Base-by-base conservation (phyloP, 2,797 vertebrate species). In the Scyliorhinus canicula region DNA sequence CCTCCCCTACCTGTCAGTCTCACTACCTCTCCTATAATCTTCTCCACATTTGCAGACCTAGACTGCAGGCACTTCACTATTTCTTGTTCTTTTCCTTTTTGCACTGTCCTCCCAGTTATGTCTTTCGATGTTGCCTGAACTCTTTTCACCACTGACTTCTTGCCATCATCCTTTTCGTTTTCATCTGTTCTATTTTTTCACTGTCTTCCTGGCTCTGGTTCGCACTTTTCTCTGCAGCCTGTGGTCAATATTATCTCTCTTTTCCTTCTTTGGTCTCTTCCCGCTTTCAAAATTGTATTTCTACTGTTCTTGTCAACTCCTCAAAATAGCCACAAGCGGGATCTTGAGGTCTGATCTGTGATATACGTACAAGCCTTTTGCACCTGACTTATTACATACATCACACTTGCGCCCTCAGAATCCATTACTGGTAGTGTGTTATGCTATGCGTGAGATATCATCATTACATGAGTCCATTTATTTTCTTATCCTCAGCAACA, bases 401-500 rank as follows among this genome's bases (percentile, higher is more conserved):
- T 88, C n/a, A 91, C 40, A 63, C 4, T 24, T 65, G 60, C 11
- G 4, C n/a, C 60, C 88, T 91, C 21, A 65, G 60, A 28, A 82
- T 47, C 44, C 79, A 82, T 82, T 82, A 82, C 79, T 82, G 79
- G 47, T 82, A 82, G 79, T 82, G 79, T 47, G 79, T 82, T 82
- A 82, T 47, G 79, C 79, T 82, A 82, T 47, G 79, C 44, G 44
- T 82, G 79, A 9, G 79, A 82, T 82, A 82, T 47, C 79, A 82
- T 47, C 44, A 82, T 47, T 47, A 47, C 79, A 82, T 82, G 40
- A 82, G 40, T 82, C 79, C 79, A 82, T 82, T 82, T 82, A 47
- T 47, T 82, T 82, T 82, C 79, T 47, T 82, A 82, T 82, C 79
- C 79, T 82, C 79, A 26, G 79, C 79, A 82, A 82, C 79, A 82